Evolutionary conservation across 92 coral and sea anemone species (phyloP).

Genomic region (Micromussa lordhowensis): DNA sequence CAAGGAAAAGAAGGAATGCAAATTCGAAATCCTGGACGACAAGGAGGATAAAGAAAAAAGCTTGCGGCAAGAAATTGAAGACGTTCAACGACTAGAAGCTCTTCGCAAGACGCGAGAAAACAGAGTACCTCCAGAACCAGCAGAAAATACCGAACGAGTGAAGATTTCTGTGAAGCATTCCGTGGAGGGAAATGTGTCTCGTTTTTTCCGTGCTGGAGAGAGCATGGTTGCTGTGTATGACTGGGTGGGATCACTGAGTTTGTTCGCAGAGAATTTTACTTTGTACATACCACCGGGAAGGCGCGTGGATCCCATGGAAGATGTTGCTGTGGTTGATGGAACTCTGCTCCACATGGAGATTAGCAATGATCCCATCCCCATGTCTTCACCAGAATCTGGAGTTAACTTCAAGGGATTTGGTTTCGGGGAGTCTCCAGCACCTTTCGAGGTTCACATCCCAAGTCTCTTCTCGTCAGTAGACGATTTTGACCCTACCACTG

Average conservation of each 20-base stretch:
- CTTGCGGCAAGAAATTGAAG: slow-evolving; percentile 22
- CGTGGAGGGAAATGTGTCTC: slow-evolving; percentile 51
- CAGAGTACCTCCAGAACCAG: slow-evolving; percentile 55
- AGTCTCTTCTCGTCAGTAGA: too few relatives aligned
- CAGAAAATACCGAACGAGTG: slow-evolving; percentile 35
- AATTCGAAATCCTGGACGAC: not conserved
- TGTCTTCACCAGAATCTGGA: slow-evolving; percentile 35
- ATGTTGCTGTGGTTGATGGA: slow-evolving; percentile 21
- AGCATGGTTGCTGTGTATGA: slow-evolving; percentile 66
- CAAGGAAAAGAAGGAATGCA: too few relatives aligned
- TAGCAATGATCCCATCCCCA: slow-evolving; percentile 16
- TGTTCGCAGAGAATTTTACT: slow-evolving; percentile 46
- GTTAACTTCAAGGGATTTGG: slow-evolving; percentile 43
- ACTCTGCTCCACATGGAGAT: slow-evolving; percentile 54
- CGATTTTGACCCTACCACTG: too few relatives aligned
- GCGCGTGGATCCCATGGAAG: slow-evolving; percentile 34
- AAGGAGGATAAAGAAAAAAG: not conserved
- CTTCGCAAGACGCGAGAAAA: slow-evolving; percentile 28
- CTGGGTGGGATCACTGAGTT: slow-evolving; percentile 58
- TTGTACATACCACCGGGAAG: slow-evolving; percentile 40
- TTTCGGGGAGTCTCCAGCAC: not conserved
- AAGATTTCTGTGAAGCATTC: slow-evolving; percentile 56
- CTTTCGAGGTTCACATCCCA: not conserved
- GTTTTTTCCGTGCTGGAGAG: slow-evolving; percentile 43
- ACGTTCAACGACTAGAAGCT: slow-evolving; percentile 35